Evolutionary conservation across 2,113 vertebrate genomes (phyloP), one percentile per base, ranked within the genome.

Genomic region (Takifugu bimaculatus): DNA sequence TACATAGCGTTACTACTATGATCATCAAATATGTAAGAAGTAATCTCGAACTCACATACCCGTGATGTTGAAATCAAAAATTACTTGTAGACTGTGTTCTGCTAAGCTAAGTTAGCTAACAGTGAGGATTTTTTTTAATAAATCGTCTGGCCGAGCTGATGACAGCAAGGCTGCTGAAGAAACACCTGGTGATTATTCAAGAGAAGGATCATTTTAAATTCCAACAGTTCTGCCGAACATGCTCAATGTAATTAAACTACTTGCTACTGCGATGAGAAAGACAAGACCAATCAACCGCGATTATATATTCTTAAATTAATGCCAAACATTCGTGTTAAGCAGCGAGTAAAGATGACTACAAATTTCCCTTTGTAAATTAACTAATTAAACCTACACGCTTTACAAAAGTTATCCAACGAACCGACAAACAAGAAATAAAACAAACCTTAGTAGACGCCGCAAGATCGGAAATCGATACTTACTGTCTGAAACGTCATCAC

Each of bases 401-500:
- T 20, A 9, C n/a, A 3, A 4, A 12, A 4, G 12, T 50, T 20
- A 20, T 20, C 20, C 20, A 25, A 50, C 5, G 48, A 20, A 50
- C 3, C 20, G 48, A 9, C 10, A 11, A 4, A 26, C 26, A 50
- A 2, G 1, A 14, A 26, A 15, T 26, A 1, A n/a, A 35, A 1
- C 1, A 1, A n/a, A n/a, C 4, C 45, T 28, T 54, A 13, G 4
- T 12, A 5, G 2, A 4, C 2, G 35, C 13, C 3, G 2, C 3
- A 0, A 0, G 1, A 13, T 50, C 54, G 54, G 53, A 12, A 9
- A 1, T 81, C 13, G 11, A 57, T 26, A 0, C 0, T 0, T 65
- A 0, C 1, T 20, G 70, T 27, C 84, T 84, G 14, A 0, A 0
- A 80, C 83, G 88, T 91, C 88, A 91, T 81, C 32, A 14, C n/a